phyloP scores from a whole-genome alignment of 2,797 vertebrate genomes.

The Poliocrania exsul region DNA sequence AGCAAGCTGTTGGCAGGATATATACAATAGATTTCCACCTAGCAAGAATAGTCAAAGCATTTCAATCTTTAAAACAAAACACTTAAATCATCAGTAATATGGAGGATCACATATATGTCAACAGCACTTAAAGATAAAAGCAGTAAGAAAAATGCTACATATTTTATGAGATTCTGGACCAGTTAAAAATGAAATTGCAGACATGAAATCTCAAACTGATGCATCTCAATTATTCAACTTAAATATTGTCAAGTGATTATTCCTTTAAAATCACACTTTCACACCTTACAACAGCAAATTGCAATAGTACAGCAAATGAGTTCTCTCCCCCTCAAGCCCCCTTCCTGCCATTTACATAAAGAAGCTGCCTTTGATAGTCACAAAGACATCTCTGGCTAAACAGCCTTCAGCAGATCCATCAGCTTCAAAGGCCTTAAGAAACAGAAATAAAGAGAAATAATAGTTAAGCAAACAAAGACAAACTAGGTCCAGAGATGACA shows the following conservation, averaged over 20 bases:
- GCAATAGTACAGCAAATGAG: constrained; percentile 68
- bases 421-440: constrained; percentile 68
- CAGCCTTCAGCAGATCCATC: constrained; percentile 48
- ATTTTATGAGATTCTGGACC: neutral
- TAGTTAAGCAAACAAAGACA: neutral
- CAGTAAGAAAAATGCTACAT: neutral
- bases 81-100: neutral
- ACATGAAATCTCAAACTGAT: constrained; percentile 46
- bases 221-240: constrained; percentile 67
- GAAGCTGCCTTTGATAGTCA: constrained; percentile 74
- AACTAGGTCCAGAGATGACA: neutral
- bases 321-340: constrained; percentile 64
- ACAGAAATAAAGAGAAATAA: constrained; percentile 58
- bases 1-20: constrained; percentile 15
- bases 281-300: constrained; percentile 67
- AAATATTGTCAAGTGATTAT: constrained; percentile 67
- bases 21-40: constrained; percentile 4
- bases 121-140: constrained; percentile 33
- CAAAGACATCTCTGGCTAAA: constrained; percentile 74
- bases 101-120: constrained; percentile 35
- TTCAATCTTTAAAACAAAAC: constrained; percentile 25
- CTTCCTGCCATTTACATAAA: constrained; percentile 75
- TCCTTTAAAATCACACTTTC: constrained; percentile 70
- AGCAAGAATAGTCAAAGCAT: constrained; percentile 11
- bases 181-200: constrained; percentile 15